A percentile compares a stretch with the other conserved stretches of the same genome.
phyloP scores from a whole-genome alignment of 2,888 invertebrate genomes.

The Stramonita haemastoma region DNA sequence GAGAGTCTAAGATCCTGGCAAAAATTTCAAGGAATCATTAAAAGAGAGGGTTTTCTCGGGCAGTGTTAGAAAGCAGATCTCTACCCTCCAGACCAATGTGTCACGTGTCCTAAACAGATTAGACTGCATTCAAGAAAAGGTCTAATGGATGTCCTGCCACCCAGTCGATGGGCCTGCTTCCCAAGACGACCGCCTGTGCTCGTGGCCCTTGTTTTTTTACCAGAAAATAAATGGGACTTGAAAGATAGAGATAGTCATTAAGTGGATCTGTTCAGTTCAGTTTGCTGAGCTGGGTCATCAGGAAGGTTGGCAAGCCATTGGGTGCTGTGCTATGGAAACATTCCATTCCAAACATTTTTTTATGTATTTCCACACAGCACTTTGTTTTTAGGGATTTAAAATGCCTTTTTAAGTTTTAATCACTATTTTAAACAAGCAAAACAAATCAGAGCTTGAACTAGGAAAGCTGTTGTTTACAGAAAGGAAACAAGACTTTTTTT shows the following conservation, averaged over 20 bases:
- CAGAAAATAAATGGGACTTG: neutral
- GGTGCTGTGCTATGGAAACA: neutral
- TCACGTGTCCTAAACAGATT: slow-evolving; percentile 16
- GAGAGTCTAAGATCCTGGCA: neutral
- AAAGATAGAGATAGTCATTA: neutral
- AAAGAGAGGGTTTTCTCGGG: neutral
- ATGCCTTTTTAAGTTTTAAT: too few species aligned
- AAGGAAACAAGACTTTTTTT: too few species aligned
- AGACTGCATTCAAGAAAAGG: neutral
- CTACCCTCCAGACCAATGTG: neutral
- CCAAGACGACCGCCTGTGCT: neutral
- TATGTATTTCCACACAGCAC: too few species aligned
- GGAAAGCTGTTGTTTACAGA: too few species aligned
- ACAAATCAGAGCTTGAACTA: too few species aligned
- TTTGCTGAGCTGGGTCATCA: neutral
- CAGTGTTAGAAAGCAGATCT: neutral
- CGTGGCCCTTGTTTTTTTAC: neutral
- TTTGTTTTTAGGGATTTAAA: too few species aligned
- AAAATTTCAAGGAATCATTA: neutral
- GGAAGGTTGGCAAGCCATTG: neutral
- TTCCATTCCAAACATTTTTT: too few species aligned
- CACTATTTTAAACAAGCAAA: too few species aligned
- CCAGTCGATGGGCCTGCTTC: slow-evolving; percentile 20
- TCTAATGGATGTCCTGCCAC: neutral
- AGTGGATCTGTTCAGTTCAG: too few species aligned